Percentiles rank a stretch among this genome's conserved stretches.
Conservation (phyloP, 2,888 invertebrate genomes). For the Torymus auratus region DNA sequence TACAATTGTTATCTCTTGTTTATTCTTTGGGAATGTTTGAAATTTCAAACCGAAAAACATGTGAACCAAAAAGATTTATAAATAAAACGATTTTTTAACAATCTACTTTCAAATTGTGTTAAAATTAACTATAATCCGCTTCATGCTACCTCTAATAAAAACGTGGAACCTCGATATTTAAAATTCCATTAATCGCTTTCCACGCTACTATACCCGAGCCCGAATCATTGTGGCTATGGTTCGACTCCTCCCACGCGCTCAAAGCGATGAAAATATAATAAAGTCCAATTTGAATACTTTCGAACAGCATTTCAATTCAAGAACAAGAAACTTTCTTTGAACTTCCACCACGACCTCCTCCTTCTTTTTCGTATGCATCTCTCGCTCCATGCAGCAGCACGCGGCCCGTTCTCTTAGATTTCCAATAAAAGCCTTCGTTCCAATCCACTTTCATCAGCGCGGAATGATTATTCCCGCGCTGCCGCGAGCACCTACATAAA, state of each 20-base stretch:
- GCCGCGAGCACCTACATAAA: conserved; percentile 19
- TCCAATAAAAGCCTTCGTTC: conserved; percentile 55
- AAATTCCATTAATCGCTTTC: too few species aligned
- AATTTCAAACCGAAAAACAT: too few species aligned
- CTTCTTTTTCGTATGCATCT: conserved; percentile 37
- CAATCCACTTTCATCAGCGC: conserved; percentile 55
- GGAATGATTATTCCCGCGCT: conserved; percentile 56
- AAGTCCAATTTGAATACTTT: conserved; percentile 50
- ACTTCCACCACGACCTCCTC: background rate
- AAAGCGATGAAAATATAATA: conserved; percentile 34
- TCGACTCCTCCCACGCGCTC: background rate
- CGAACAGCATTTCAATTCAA: conserved; percentile 31
- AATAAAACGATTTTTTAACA: too few species aligned
- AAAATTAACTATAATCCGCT: too few species aligned
- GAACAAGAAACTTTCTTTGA: conserved; percentile 55
- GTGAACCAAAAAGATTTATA: too few species aligned
- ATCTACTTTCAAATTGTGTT: too few species aligned
- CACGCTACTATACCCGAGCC: too few species aligned
- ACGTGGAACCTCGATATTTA: too few species aligned
- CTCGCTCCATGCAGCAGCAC: conserved; percentile 14
- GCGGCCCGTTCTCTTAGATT: conserved; percentile 20
- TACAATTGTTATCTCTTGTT: too few species aligned
- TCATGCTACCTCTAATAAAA: too few species aligned
- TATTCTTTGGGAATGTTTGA: too few species aligned
- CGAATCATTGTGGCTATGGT: background rate